Percentiles rank a stretch among this genome's conserved stretches.
These are phyloP conservation scores for Hestina assimilis DNA, from an alignment of 1,140 invertebrate genomes.

Conservation along the genomic window DNA sequence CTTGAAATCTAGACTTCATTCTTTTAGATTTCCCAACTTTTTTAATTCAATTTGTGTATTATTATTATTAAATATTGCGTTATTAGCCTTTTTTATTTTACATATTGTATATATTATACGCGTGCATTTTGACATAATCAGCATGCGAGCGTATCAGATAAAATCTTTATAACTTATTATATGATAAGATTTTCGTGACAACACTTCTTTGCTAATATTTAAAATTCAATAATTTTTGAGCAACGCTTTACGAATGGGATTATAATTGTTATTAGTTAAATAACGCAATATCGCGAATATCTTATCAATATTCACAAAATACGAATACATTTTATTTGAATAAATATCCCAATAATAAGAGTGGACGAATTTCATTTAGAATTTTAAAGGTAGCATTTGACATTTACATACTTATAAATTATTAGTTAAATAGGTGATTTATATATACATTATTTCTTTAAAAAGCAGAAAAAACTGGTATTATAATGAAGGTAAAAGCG, in stretches of 20 bases:
- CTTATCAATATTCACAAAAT: background rate
- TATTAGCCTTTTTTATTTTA: constrained; percentile 17
- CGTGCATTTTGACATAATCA: constrained; percentile 65
- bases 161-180: no score
- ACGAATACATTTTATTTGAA: no score
- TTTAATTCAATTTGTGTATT: background rate
- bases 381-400: constrained; percentile 22
- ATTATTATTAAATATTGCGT: background rate
- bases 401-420: constrained; percentile 8
- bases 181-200: constrained; percentile 46
- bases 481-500: background rate
- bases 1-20: no score
- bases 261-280: background rate
- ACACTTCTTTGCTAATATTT: constrained; percentile 37
- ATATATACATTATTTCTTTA: constrained; percentile 3
- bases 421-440: constrained; percentile 2
- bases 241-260: constrained; percentile 43
- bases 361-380: constrained; percentile 30
- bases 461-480: constrained; percentile 1
- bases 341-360: constrained; percentile 20
- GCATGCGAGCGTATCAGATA: constrained; percentile 49
- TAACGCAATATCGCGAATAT: background rate
- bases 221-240: constrained; percentile 48
- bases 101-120: constrained; percentile 35
- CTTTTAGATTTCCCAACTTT: constrained; percentile 1